Base-by-base conservation (phyloP, 37 sponge, comb jelly and placozoan species). In the Hexactinellida sp. region DNA sequence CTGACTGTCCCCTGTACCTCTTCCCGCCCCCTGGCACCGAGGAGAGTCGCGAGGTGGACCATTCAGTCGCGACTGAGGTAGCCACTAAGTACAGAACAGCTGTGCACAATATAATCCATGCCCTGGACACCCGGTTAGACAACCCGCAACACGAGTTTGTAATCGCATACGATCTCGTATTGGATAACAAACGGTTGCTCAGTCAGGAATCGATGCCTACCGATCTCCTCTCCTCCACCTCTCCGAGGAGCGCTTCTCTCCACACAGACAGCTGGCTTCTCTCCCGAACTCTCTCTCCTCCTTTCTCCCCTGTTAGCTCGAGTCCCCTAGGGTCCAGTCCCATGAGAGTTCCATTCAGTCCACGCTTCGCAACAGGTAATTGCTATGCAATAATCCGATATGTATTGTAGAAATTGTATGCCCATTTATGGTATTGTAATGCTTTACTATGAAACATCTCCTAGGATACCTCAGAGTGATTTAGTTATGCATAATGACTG, bases 121-220 rank as follows among this genome's bases (percentile, higher is more conserved):
- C 76, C 5, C 21, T 63, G 3, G 30, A 63, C 76, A n/a, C 3
- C 25, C 21, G 76, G 5, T 7, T 21, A 32, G 21, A 63, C 32
- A 63, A 63, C 34, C 76, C 76, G 3, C 76, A 63, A 32, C 76
- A 63, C 34, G 76, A 63, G 76, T n/a, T 63, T 25, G 76, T 63
- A 1, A 86, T 97, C 0, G 98, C 98, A 39, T 97, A 97, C 85
- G 90, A 97, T 39, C 88, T 97, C 54, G 85, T 97, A 5, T 84
- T 90, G 82, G 98, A 97, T 84, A 97, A 91, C 84, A 37, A 71
- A 52, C n/a, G 32, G 19, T 37, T 92, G 32, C 37, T 85, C n/a
- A 51, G 37, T 21, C 86, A 47, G 9, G 86, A 54, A 71, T 63
- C 76, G 3, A n/a, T 63, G 21, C 76, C 76, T 5, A 3, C 34